Base-by-base conservation (phyloP, 2,797 vertebrate genomes). In the Erpetoichthys calabaricus region DNA sequence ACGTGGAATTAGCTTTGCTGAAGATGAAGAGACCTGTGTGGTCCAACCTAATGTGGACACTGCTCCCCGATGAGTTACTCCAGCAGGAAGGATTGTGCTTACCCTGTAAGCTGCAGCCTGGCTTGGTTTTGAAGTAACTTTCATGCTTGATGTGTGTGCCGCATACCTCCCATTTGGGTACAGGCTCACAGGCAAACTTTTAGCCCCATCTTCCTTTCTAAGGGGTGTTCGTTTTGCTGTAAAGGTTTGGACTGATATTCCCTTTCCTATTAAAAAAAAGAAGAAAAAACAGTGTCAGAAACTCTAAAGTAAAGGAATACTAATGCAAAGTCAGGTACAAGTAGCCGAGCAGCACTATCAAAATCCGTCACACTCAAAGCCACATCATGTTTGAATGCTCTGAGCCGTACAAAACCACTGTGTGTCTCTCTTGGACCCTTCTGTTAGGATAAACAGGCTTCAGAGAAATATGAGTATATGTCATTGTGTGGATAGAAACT, bases 1-100 rank as follows among this genome's bases (percentile, higher is more conserved):
- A 65, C 41, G 49, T 6, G 42, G 3, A 2, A 10, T 52, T 4
- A 54, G 43, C 69, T 66, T 55, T 43, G 49, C 4, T 6, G 7
- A 63, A 3, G 64, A 61, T 45, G 67, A 51, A 6, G 75, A 63
- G 58, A 73, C 68, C 42, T 70, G 70, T 25, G 59, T 66, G 63
- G 81, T 72, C 80, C 82, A 85, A 59, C 64, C 73, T 65, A 86
- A 87, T 44, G 84, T 77, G 59, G 84, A 61, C 78, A 85, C 83
- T 66, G 86, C 85, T 66, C 81, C 75, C 62, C 68, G 71, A 51
- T 44, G 70, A 57, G 64, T 63, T 10, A 79, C 57, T 60, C 77
- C 74, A 68, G 85, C 81, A 5, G 85, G 81, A 58, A 85, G 70
- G 51, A 80, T 62, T 61, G 80, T 81, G 1, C 80, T 77, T 55